Base-by-base conservation (phyloP, 2,888 invertebrate genomes). In the Synergus itoensis region DNA sequence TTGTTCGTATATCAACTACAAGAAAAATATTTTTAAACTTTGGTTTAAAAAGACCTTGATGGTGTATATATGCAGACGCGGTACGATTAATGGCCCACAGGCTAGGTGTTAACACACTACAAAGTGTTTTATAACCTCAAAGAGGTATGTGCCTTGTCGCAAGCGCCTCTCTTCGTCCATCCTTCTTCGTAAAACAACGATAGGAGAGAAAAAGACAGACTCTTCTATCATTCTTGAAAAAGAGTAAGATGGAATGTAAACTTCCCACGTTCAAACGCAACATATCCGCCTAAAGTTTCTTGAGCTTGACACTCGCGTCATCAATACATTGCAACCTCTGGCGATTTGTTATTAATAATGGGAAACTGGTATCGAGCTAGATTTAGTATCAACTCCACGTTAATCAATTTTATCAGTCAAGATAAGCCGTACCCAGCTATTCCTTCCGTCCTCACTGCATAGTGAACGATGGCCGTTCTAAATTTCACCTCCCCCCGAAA, bases 351-450 rank as follows among this genome's bases (percentile, higher is more conserved):
- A 87, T 87, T 86, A 89, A 89, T 89, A 88, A 89, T 87, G 84
- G 87, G 83, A 80, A 82, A 78, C 84, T 84, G 82, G 86, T 86
- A 88, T 87, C 87, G 84, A 86, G 86, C 83, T 85, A 84, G 86
- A 88, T 89, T 89, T 86, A 89, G 84, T 84, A 86, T 83, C 83
- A 81, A 82, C 84, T 82, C 85, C 86, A 77, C 86, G 89, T 90
- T 90, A 90, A 90, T 90, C 90, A 90, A 89, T 89, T 89, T 89
- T 88, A 90, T 89, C 88, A 84, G 83, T 64, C 65, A 85, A 89
- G 90, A 90, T 90, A 90, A 89, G 87, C 89, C 86, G 63, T 77
- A 83, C 83, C 87, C 81, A 85, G 86, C 84, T 80, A 85, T 86
- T 87, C 88, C 89, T 89, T 87, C 89, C 88, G 88, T 84, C 83